These are phyloP conservation scores for Calameuta filiformis DNA, from an alignment of 2,888 invertebrate genomes.

Conservation along the genomic window DNA sequence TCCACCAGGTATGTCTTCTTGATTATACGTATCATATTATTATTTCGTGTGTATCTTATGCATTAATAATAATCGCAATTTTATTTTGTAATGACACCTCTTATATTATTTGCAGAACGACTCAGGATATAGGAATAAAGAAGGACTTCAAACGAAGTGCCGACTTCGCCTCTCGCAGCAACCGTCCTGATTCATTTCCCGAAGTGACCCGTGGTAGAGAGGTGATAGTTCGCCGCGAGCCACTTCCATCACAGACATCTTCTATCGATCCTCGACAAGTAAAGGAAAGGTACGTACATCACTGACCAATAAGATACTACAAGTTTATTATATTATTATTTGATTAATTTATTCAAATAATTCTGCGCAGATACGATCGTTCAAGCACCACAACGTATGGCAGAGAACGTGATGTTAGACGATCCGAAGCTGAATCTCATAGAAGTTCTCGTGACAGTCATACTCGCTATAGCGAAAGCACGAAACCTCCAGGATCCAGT, in stretches of 20 bases:
- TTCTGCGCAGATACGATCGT: constrained; percentile 53
- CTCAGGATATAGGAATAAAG: constrained; percentile 57
- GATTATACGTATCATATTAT: background rate
- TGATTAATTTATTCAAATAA: background rate
- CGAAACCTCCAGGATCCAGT: constrained; percentile 58
- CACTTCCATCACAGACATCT: constrained; percentile 49
- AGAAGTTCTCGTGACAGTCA: constrained; percentile 60
- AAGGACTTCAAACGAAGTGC: constrained; percentile 59
- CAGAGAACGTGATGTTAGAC: constrained; percentile 61
- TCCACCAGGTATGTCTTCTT: constrained; percentile 46
- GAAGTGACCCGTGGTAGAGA: constrained; percentile 60
- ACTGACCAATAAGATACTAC: background rate
- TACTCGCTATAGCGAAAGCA: constrained; percentile 57
- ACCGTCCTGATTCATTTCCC: constrained; percentile 57
- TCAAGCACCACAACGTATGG: constrained; percentile 50
- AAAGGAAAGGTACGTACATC: constrained; percentile 55
- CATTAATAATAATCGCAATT: background rate
- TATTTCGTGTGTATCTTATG: background rate
- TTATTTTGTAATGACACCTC: background rate
- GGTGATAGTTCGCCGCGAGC: constrained; percentile 59
- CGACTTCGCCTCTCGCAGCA: constrained; percentile 58
- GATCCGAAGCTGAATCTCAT: constrained; percentile 59
- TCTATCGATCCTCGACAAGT: constrained; percentile 61
- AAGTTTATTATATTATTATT: background rate
- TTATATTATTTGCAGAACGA: constrained; percentile 40